Conservation (phyloP, 2,797 vertebrate genomes). For the Decapterus maruadsi region DNA sequence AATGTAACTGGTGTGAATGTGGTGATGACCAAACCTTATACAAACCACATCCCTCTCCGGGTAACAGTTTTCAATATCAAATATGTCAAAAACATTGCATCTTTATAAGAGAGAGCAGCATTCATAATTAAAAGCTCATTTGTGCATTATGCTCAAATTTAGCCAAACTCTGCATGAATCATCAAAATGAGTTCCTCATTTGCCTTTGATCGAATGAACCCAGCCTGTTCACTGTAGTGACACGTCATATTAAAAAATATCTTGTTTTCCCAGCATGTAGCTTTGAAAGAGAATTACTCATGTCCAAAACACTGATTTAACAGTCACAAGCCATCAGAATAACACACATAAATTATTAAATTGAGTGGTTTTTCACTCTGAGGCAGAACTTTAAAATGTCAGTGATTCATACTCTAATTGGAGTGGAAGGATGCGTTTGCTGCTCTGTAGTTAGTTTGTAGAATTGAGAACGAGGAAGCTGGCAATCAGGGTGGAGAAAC, state of each 20-base stretch:
- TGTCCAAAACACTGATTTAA: constrained; percentile 54
- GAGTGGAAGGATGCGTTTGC: constrained; percentile 64
- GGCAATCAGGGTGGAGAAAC: constrained; percentile 68
- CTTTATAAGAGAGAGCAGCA: constrained; percentile 1
- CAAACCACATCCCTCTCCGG: constrained; percentile 13
- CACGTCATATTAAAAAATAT: constrained; percentile 44
- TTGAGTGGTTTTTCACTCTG: constrained; percentile 64
- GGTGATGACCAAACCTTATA: constrained; percentile 1
- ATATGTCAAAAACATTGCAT: constrained; percentile 12
- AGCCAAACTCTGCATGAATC: constrained; percentile 35
- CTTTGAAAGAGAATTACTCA: constrained; percentile 53
- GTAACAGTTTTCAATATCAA: constrained; percentile 10
- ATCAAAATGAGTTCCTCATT: constrained; percentile 31
- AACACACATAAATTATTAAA: constrained; percentile 67
- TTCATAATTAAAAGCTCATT: constrained; percentile 46
- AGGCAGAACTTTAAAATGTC: constrained; percentile 70
- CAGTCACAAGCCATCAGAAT: constrained; percentile 56
- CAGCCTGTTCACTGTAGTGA: constrained; percentile 9
- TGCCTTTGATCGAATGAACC: constrained; percentile 18
- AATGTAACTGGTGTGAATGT: constrained; percentile 10
- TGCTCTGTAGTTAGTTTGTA: constrained; percentile 67
- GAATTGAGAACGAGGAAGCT: constrained; percentile 60
- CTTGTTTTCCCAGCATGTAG: constrained; percentile 34
- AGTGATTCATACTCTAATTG: constrained; percentile 72
- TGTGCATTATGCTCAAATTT: not conserved